These are phyloP conservation scores for Telenomus remus DNA, from an alignment of 1,140 invertebrate genomes.

Conservation along the genomic window DNA sequence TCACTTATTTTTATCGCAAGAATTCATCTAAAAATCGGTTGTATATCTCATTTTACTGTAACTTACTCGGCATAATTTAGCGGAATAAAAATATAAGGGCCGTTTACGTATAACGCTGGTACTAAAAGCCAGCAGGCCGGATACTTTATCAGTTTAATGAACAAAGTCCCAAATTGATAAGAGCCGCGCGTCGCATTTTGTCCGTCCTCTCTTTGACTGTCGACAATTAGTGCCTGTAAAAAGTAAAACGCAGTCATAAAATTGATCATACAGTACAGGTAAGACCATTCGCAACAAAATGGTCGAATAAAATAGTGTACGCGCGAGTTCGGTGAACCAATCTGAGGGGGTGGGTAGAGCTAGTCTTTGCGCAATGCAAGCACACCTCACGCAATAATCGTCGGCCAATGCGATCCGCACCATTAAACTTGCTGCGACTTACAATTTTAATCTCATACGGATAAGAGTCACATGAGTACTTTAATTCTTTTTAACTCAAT, in stretches of 20 bases:
- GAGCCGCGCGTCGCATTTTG: conserved; percentile 18
- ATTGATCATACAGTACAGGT: conserved; percentile 27
- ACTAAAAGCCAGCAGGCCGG: conserved; percentile 27
- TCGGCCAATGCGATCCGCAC: conserved; percentile 66
- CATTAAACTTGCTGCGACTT: conserved; percentile 39
- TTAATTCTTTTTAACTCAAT: conserved; percentile 22
- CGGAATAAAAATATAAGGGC: background rate
- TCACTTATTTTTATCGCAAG: conserved; percentile 18
- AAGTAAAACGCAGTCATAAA: conserved; percentile 36
- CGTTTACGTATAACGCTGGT: conserved; percentile 13
- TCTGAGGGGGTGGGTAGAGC: background rate
- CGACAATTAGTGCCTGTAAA: conserved; percentile 49
- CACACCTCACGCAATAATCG: conserved; percentile 64
- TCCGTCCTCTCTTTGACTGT: conserved; percentile 6
- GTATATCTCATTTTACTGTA: conserved; percentile 21
- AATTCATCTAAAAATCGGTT: conserved; percentile 20
- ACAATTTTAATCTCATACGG: conserved; percentile 25
- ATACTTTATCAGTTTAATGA: conserved; percentile 43
- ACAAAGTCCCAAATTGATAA: conserved; percentile 38
- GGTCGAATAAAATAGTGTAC: conserved; percentile 40
- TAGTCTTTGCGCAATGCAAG: conserved; percentile 27
- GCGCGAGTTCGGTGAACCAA: conserved; percentile 8
- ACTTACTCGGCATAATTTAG: conserved; percentile 40
- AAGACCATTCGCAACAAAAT: conserved; percentile 33
- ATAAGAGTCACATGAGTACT: conserved; percentile 40